phyloP scores from a whole-genome alignment of 92 coral and sea anemone species.

The Desmophyllum pertusum region DNA sequence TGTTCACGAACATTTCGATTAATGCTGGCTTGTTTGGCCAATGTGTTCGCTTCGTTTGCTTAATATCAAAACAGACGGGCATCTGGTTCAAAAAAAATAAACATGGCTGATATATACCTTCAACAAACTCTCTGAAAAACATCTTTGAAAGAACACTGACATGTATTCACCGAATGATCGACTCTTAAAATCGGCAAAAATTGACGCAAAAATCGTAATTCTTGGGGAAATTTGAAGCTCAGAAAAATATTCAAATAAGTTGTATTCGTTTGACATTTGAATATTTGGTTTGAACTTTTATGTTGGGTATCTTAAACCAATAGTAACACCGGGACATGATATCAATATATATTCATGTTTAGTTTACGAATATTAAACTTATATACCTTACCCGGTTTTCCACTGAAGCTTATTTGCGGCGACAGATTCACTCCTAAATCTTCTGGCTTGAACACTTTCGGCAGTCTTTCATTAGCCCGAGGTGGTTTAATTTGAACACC shows the following conservation, averaged over 20 bases:
- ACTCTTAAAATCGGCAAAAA: not conserved
- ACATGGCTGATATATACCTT: not conserved
- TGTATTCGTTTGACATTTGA: not conserved
- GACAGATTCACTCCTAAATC: not conserved
- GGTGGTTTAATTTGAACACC: slow-evolving; percentile 7
- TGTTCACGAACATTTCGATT: not conserved
- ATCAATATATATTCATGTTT: not conserved
- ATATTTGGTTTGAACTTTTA: not conserved
- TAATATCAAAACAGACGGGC: slow-evolving; percentile 3
- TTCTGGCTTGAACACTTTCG: not conserved
- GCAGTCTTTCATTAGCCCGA: not conserved
- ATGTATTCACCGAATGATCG: not conserved
- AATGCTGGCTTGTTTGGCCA: not conserved
- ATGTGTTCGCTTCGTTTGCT: not conserved
- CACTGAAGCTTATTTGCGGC: not conserved
- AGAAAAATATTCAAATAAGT: not conserved
- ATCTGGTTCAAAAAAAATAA: not conserved
- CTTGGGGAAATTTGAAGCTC: not conserved
- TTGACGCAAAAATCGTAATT: not conserved
- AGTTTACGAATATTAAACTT: not conserved
- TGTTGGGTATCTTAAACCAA: not conserved
- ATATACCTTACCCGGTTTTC: slow-evolving; percentile 8
- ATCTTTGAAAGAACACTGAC: not conserved
- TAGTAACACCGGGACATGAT: not conserved
- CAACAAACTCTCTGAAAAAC: not conserved